A percentile compares a stretch with the other conserved stretches of the same genome.
These are phyloP conservation scores for Eulemur rufifrons DNA, from an alignment of 2,113 vertebrate species.

Conservation along the genomic window DNA sequence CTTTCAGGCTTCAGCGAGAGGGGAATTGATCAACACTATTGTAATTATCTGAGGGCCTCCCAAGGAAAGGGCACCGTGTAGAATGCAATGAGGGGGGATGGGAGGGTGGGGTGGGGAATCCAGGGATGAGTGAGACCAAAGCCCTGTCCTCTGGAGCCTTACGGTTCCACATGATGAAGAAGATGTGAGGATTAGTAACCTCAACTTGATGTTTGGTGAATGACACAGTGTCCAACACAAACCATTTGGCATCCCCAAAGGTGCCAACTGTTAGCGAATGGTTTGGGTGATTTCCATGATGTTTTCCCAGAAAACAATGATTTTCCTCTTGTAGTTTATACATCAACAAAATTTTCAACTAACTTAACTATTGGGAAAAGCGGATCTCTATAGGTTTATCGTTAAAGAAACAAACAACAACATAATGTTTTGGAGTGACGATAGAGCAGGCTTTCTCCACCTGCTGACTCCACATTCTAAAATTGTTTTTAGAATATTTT, in stretches of 20 bases:
- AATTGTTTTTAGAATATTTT: neutral
- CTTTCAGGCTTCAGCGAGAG: neutral
- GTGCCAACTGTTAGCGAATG: neutral
- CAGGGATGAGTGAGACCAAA: neutral
- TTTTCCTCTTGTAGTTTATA: slow-evolving; percentile 28
- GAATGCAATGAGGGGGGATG: neutral
- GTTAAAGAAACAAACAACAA: neutral
- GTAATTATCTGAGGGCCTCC: neutral
- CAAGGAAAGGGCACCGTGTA: neutral
- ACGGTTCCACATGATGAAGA: neutral
- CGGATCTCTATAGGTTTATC: neutral
- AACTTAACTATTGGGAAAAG: neutral
- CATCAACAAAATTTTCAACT: neutral
- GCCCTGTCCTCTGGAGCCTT: neutral
- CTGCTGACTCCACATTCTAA: neutral
- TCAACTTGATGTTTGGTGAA: neutral
- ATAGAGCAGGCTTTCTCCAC: neutral
- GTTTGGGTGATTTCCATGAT: neutral
- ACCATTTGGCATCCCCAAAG: neutral
- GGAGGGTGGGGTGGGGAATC: neutral
- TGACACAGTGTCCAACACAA: neutral
- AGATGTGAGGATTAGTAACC: neutral
- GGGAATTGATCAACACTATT: neutral
- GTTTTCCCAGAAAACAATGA: neutral
- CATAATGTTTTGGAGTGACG: neutral